Conservation (phyloP, 2,113 vertebrate species). For the Muscicapa adusta region DNA sequence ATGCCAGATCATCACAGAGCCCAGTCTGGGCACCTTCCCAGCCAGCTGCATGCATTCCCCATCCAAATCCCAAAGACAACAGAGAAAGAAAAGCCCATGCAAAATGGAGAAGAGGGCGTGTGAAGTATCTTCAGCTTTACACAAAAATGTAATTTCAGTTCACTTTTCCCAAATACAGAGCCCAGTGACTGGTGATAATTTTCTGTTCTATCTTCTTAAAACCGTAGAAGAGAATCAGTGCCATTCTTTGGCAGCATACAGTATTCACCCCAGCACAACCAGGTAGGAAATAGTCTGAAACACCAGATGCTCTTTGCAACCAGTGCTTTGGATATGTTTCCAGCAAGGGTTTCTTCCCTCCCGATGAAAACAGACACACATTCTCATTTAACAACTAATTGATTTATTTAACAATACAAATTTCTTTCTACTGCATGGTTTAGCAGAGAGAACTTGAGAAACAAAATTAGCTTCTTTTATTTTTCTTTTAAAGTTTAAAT, state of each 20-base stretch:
- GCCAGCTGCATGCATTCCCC: background rate
- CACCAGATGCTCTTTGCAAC: background rate
- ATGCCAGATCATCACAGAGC: accelerated
- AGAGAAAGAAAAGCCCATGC: background rate
- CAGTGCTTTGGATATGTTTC: background rate
- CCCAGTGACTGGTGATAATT: background rate
- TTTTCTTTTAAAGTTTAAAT: slow-evolving; percentile 66
- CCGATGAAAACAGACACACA: slow-evolving; percentile 62
- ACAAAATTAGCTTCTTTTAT: slow-evolving; percentile 67
- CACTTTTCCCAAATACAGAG: background rate
- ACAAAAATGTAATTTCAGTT: background rate
- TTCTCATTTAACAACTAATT: slow-evolving; percentile 72
- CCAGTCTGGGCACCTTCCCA: background rate
- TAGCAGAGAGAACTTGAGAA: slow-evolving; percentile 72
- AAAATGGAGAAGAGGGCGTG: background rate
- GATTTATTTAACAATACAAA: slow-evolving; percentile 76
- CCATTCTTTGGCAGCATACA: background rate
- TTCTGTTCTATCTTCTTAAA: background rate
- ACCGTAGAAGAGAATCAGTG: background rate
- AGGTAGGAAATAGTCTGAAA: background rate
- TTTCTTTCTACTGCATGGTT: slow-evolving; percentile 70
- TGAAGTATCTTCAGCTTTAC: background rate
- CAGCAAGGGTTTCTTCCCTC: background rate
- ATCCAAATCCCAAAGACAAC: background rate
- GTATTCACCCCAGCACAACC: background rate